Conservation (phyloP, 2,888 invertebrate species). For the Eupithecia abbreviata region DNA sequence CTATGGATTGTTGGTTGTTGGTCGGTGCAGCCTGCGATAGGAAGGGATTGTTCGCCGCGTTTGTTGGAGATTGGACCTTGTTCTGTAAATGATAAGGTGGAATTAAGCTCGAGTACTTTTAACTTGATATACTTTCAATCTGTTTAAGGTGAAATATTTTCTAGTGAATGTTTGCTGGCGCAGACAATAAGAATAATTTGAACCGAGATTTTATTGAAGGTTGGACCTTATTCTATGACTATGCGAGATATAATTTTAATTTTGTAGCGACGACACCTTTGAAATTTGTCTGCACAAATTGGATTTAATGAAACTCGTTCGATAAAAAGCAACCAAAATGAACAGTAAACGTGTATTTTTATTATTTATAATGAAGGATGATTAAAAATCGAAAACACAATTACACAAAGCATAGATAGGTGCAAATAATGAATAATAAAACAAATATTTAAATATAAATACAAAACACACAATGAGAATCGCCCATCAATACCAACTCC, state of each 20-base stretch:
- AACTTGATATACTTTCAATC: neutral
- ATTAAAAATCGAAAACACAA: neutral
- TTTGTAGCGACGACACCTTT: neutral
- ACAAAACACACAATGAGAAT: constrained; percentile 28
- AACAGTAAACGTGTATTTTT: neutral
- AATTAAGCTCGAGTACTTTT: neutral
- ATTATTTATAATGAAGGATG: neutral
- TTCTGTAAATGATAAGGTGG: constrained; percentile 57
- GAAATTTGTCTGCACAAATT: neutral
- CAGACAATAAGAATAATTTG: neutral
- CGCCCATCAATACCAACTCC: constrained; percentile 25
- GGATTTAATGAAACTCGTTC: neutral
- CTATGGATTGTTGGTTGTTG: constrained; percentile 82
- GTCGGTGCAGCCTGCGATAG: constrained; percentile 80
- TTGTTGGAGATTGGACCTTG: constrained; percentile 91
- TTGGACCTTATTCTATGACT: neutral
- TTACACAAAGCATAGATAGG: neutral
- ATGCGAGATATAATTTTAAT: neutral
- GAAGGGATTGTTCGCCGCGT: constrained; percentile 92
- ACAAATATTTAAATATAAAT: constrained; percentile 6
- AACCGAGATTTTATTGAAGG: neutral
- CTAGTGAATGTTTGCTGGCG: neutral
- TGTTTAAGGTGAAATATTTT: neutral
- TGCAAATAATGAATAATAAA: neutral
- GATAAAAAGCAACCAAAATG: neutral